Evolutionary conservation across 2,797 vertebrate genomes (phyloP), one percentile per base, ranked within the genome.

Genomic region (Myiotriccus ornatus): DNA sequence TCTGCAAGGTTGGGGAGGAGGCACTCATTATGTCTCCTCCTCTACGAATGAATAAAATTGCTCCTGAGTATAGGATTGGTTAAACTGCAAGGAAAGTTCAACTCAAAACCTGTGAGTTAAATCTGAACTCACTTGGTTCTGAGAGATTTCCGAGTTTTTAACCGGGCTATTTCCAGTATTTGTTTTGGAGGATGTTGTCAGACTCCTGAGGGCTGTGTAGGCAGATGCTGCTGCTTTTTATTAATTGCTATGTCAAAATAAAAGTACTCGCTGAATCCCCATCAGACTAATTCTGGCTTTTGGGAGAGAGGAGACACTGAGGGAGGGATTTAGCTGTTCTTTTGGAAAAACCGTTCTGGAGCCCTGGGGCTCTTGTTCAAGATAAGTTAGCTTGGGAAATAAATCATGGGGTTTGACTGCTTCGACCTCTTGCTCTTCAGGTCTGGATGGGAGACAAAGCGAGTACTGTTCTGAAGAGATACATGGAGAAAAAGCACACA

Each of bases 151-250:
- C 3, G 63, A 64, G 44, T 77, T 90, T 90, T 83, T 5, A 11
- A 44, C 23, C 3, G 3, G 60, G 32, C 63, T 73, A 35, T 81
- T 79, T 81, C 57, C 71, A 37, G 27, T 95, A 77, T 94, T 96
- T 97, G 75, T 95, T 80, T 93, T 93, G 69, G 78, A 94, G 71
- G 64, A 87, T 87, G 60, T 74, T 93, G 88, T 92, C 94, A 87
- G 89, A 44, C 78, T 87, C 79, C 63, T 70, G 34, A 86, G 84
- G 83, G 76, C 83, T 74, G 56, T 86, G 34, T 77, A 63, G 89
- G 87, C 81, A 90, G 87, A 93, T 91, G 92, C 92, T 89, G 63
- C 73, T 71, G 90, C 81, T 71, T 85, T 27, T 62, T 77, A 53
- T 89, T 95, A 44, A 87, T 94, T 93, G 84, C 34, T 73, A 28